Evolutionary conservation across 2,113 vertebrate species (phyloP).

Genomic region (Chaenogobius annularis): DNA sequence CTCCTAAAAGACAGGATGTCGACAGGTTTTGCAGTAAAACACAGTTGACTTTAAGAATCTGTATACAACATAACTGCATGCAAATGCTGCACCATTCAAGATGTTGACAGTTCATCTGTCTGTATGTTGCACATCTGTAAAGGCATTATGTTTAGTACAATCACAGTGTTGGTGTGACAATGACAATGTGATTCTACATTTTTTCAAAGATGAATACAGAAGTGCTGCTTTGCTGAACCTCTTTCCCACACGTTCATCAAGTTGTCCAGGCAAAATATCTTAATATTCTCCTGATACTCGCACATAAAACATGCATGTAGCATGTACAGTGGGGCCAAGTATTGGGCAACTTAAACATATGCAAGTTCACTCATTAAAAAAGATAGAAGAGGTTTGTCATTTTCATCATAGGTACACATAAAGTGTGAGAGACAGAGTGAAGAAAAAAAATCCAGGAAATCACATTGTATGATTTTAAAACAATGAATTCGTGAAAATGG

Average conservation of each 20-base stretch:
- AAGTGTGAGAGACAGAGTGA: no score
- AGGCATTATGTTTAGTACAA: background rate
- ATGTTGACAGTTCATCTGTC: no score
- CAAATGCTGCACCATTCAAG: no score
- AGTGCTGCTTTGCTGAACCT: slow-evolving; percentile 10
- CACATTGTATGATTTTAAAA: no score
- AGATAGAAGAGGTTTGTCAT: no score
- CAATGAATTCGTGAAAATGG: no score
- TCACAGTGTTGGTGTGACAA: background rate
- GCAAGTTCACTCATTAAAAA: no score
- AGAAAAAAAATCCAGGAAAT: no score
- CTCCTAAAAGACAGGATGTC: background rate
- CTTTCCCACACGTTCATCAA: background rate
- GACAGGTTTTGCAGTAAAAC: background rate
- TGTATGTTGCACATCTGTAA: no score
- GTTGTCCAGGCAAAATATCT: slow-evolving; percentile 32
- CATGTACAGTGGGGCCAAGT: no score
- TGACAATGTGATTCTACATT: slow-evolving; percentile 18
- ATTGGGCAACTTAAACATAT: no score
- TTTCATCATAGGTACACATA: no score
- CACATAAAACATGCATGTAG: background rate
- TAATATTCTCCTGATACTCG: slow-evolving; percentile 4
- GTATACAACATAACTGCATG: background rate
- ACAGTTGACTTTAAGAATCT: background rate
- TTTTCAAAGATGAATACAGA: slow-evolving; percentile 21